Conservation (phyloP, 2,888 invertebrate species). For the Cephus sareptanus region DNA sequence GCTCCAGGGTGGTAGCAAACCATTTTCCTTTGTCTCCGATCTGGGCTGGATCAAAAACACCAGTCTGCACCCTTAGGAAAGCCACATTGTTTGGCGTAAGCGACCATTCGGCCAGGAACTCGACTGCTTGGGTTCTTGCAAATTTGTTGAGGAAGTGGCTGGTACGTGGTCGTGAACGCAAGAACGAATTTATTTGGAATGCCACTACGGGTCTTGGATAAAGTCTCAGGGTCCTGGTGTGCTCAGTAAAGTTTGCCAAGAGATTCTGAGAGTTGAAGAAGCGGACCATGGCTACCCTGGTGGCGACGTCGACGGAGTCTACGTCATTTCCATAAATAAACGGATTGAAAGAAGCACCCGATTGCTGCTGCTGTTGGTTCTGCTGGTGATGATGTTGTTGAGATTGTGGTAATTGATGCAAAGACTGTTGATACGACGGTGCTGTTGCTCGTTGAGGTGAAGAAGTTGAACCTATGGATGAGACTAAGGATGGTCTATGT, state of each 20-base stretch:
- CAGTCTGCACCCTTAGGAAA: constrained; percentile 96
- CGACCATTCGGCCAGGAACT: constrained; percentile 98
- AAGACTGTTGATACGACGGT: constrained; percentile 9
- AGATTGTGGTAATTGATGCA: not conserved
- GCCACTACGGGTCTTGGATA: constrained; percentile 99
- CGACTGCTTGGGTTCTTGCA: constrained; percentile 97
- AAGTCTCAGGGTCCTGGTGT: constrained; percentile 93
- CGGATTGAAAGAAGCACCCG: constrained; percentile 74
- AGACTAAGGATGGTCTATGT: constrained; percentile 65
- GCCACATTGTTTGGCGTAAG: constrained; percentile 97
- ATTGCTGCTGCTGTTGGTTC: constrained; percentile 27
- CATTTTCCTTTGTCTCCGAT: constrained; percentile 99
- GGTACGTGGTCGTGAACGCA: constrained; percentile 90
- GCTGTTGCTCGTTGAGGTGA: constrained; percentile 64
- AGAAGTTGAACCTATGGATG: constrained; percentile 69
- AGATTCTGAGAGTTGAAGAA: constrained; percentile 99
- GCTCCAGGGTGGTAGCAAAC: constrained; percentile 90
- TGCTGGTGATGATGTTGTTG: constrained; percentile 38
- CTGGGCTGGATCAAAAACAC: constrained; percentile 92
- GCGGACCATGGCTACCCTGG: constrained; percentile 96
- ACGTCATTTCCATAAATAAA: constrained; percentile 95
- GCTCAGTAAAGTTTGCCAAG: constrained; percentile 97
- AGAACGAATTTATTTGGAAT: constrained; percentile 96
- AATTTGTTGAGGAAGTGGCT: constrained; percentile 92
- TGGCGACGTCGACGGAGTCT: constrained; percentile 98